These are phyloP conservation scores for Triplophysa bombifrons DNA, from an alignment of 2,797 vertebrate species.

Conservation along the genomic window DNA sequence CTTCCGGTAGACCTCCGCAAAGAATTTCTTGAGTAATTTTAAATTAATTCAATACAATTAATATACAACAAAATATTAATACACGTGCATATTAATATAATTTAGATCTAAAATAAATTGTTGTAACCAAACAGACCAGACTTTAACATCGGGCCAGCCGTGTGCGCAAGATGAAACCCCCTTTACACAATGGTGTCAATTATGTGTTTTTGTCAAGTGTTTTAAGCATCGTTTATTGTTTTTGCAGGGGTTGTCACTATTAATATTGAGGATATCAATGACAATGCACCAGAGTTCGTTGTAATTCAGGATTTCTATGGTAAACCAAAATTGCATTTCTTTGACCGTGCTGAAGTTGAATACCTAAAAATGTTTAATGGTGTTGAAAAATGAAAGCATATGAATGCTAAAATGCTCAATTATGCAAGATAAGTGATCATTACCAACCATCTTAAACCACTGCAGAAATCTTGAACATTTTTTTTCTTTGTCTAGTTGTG, in stretches of 20 bases:
- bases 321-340: slow-evolving; percentile 15
- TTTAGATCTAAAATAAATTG: too few species aligned
- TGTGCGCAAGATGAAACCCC: too few species aligned
- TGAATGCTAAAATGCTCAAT: too few species aligned
- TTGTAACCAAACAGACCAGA: too few species aligned
- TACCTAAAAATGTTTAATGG: neutral
- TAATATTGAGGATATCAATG: slow-evolving; percentile 86
- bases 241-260: slow-evolving; percentile 81
- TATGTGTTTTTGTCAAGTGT: too few species aligned
- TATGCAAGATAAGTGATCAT: neutral
- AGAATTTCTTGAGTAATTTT: too few species aligned
- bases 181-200: too few species aligned
- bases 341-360: neutral
- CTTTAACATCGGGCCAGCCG: too few species aligned
- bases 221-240: neutral
- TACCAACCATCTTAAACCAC: neutral
- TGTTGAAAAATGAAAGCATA: neutral
- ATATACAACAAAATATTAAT: too few species aligned
- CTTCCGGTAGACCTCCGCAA: too few species aligned
- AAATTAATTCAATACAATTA: too few species aligned
- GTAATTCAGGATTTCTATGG: slow-evolving; percentile 52
- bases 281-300: slow-evolving; percentile 84
- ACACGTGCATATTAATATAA: too few species aligned
- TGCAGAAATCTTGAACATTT: neutral
- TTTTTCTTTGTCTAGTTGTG: slow-evolving; percentile 77